These are phyloP conservation scores for Takifugu ocellatus DNA, from an alignment of 2,797 vertebrate species.

Conservation along the genomic window DNA sequence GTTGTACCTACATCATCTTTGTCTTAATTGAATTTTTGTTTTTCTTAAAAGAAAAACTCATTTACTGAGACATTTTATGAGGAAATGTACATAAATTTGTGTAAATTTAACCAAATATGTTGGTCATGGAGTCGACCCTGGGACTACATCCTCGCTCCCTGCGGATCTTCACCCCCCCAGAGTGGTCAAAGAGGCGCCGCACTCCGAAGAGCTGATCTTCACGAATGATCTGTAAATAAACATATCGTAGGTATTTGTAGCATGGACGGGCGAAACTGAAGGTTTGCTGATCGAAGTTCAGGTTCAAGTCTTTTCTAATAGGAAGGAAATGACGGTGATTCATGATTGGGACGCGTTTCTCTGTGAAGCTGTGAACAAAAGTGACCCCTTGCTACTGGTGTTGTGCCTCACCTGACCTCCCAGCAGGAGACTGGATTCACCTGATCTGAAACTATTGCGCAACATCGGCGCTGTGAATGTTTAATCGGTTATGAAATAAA, in stretches of 20 bases:
- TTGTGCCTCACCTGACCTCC: constrained; percentile 3
- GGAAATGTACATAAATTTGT: constrained; percentile 31
- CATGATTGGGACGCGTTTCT: constrained; percentile 17
- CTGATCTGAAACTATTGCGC: constrained; percentile 38
- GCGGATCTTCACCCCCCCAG: too few species aligned
- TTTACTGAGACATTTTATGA: neutral
- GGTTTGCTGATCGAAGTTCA: constrained; percentile 15
- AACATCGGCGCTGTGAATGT: constrained; percentile 26
- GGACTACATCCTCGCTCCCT: too few species aligned
- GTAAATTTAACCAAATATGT: constrained; percentile 14
- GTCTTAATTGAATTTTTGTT: constrained; percentile 16
- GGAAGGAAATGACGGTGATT: constrained; percentile 57
- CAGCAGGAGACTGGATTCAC: constrained; percentile 38
- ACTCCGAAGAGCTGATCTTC: constrained; percentile 45
- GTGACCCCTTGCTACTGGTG: too few species aligned
- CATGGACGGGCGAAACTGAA: constrained; percentile 10
- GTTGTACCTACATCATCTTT: constrained; percentile 18
- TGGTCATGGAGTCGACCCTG: neutral
- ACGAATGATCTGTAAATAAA: constrained; percentile 36
- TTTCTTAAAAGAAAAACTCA: neutral
- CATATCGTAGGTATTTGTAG: constrained; percentile 20
- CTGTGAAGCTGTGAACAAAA: too few species aligned
- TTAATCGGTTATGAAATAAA: constrained; percentile 53
- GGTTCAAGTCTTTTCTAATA: constrained; percentile 10
- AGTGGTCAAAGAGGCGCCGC: neutral